Percentiles rank a stretch among this genome's conserved stretches.
phyloP scores from a whole-genome alignment of 2,113 vertebrate genomes.

The Scopus umbretta region DNA sequence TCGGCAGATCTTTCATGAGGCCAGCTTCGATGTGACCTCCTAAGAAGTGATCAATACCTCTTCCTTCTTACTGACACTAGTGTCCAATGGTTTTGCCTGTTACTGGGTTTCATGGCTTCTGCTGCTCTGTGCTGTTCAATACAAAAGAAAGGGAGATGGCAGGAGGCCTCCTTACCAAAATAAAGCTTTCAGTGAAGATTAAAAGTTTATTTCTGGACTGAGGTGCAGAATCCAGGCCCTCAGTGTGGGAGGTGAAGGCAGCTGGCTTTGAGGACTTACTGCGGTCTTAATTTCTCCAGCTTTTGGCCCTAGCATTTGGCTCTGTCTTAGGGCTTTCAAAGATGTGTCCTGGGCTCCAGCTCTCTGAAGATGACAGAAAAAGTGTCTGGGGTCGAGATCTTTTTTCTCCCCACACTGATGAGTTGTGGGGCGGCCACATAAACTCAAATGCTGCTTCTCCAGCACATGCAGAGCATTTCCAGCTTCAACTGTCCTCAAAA shows the following conservation, averaged over 20 bases:
- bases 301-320: background rate
- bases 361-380: background rate
- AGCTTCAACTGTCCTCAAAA: background rate
- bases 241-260: background rate
- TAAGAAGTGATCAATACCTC: background rate
- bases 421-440: background rate
- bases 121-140: background rate
- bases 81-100: background rate
- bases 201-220: background rate
- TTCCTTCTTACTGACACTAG: background rate
- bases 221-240: background rate
- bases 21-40: background rate
- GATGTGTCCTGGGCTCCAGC: background rate
- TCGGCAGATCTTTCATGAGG: background rate
- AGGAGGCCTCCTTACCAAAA: background rate
- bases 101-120: background rate
- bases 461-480: background rate
- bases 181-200: background rate
- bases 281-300: background rate
- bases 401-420: background rate
- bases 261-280: background rate
- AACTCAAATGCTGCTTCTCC: background rate
- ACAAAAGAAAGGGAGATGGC: background rate
- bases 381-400: background rate
- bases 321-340: background rate